phyloP scores from a whole-genome alignment of 2,113 vertebrate species.

The Nymphicus hollandicus region DNA sequence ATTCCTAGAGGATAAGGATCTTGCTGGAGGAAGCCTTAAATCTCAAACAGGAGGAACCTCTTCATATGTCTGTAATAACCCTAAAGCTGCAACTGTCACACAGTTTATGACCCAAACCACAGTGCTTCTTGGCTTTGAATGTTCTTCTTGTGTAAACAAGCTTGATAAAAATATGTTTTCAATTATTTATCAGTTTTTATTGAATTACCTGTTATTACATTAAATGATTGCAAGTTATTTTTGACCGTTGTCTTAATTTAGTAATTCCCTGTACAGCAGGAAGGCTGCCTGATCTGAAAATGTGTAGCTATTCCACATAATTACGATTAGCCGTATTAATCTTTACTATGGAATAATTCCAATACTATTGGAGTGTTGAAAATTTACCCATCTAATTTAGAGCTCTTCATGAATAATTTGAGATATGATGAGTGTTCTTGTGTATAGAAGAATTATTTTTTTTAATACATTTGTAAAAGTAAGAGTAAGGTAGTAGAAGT shows the following conservation, averaged over 20 bases:
- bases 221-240: not conserved
- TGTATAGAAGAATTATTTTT: not conserved
- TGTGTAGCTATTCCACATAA: not conserved
- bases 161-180: not conserved
- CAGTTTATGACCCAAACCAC: not conserved
- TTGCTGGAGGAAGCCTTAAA: not conserved
- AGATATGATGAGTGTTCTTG: not conserved
- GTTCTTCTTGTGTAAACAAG: not conserved
- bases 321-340: not conserved
- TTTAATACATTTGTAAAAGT: not conserved
- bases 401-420: not conserved
- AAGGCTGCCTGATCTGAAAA: not conserved
- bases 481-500: not conserved
- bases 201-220: not conserved
- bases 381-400: not conserved
- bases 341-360: not conserved
- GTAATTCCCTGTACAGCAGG: not conserved
- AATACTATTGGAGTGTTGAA: not conserved
- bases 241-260: not conserved
- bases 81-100: not conserved
- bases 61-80: not conserved
- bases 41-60: not conserved
- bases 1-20: not conserved
- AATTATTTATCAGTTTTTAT: not conserved
- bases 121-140: not conserved